Percentiles rank a stretch among this genome's conserved stretches.
These are phyloP conservation scores for Silurus asotus DNA, from an alignment of 2,113 vertebrate genomes.

Conservation along the genomic window DNA sequence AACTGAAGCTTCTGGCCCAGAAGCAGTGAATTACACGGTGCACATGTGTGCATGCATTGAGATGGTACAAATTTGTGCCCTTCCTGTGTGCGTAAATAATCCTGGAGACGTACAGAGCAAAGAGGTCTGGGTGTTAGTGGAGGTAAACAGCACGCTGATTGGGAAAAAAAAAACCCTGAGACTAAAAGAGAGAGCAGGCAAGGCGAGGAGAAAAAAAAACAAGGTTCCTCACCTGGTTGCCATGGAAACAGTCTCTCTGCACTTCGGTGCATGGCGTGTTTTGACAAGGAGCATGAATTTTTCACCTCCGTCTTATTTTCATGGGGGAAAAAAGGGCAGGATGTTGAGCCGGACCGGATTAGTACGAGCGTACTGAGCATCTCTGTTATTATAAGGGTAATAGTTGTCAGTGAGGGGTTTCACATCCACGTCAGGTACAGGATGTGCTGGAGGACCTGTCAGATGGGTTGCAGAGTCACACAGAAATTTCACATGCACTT, in stretches of 20 bases:
- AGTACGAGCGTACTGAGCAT: neutral
- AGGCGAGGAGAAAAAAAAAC: neutral
- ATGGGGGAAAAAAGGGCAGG: neutral
- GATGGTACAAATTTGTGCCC: neutral
- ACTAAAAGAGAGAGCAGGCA: neutral
- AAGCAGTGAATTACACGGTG: neutral
- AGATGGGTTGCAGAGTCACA: neutral
- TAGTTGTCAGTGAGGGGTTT: neutral
- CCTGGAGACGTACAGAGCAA: neutral
- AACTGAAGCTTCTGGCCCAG: neutral
- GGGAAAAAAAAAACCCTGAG: constrained; percentile 3
- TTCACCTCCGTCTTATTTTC: neutral
- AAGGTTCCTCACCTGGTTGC: constrained; percentile 51
- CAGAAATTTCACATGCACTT: neutral
- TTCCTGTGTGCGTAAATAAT: neutral
- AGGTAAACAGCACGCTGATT: constrained; percentile 41
- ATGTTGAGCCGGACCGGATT: neutral
- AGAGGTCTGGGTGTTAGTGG: constrained; percentile 21
- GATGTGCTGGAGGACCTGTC: neutral
- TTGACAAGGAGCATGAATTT: constrained; percentile 6
- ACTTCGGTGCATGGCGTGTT: constrained; percentile 38
- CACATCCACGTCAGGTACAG: neutral
- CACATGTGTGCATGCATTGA: neutral
- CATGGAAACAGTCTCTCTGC: constrained; percentile 51
- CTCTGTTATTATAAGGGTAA: neutral